Percentiles rank a stretch among this genome's conserved stretches.
phyloP scores from a whole-genome alignment of 2,888 invertebrate species.

The Drosophila koepferae region DNA sequence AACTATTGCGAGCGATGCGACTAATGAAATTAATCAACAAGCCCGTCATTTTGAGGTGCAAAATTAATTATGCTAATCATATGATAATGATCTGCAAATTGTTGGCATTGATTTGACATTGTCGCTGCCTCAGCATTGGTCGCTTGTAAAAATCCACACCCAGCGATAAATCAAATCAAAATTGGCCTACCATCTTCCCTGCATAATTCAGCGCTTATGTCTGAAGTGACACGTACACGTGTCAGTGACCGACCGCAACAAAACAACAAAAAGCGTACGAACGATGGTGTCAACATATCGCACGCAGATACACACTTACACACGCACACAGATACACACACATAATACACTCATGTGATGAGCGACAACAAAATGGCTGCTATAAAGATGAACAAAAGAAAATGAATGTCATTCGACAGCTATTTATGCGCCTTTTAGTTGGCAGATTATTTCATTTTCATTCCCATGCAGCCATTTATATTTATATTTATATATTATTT shows the following conservation, averaged over 20 bases:
- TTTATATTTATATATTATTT: conserved; percentile 39
- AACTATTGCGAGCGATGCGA: conserved; percentile 18
- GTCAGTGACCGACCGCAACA: conserved; percentile 73
- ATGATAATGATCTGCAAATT: conserved; percentile 70
- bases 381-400: conserved; percentile 61
- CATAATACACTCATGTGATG: conserved; percentile 19
- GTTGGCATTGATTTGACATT: conserved; percentile 71
- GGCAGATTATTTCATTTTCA: conserved; percentile 74
- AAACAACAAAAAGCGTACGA: conserved; percentile 22
- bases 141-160: conserved; percentile 46
- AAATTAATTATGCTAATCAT: conserved; percentile 76
- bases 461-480: conserved; percentile 43
- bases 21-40: conserved; percentile 52
- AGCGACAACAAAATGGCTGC: conserved; percentile 39
- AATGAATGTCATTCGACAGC: conserved; percentile 70
- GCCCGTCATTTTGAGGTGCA: conserved; percentile 27
- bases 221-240: conserved; percentile 64
- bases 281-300: conserved; percentile 33
- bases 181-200: conserved; percentile 54
- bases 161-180: conserved; percentile 70
- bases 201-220: conserved; percentile 68
- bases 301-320: conserved; percentile 7
- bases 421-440: conserved; percentile 75
- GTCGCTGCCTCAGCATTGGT: conserved; percentile 8
- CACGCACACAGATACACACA: conserved; percentile 25